Conservation (phyloP, 2,888 invertebrate genomes). For the Lacanobia wlatinum region DNA sequence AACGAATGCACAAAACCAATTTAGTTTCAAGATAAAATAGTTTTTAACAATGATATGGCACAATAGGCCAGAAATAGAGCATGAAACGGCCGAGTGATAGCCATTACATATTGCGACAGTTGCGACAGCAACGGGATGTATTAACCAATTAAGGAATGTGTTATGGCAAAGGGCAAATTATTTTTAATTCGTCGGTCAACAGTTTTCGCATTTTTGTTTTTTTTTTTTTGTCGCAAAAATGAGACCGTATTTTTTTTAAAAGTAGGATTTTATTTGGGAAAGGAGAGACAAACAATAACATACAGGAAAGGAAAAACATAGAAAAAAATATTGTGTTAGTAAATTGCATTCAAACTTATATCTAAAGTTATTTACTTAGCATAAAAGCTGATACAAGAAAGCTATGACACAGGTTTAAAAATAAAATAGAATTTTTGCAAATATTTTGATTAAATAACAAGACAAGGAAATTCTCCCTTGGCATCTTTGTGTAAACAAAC, state of each 20-base stretch:
- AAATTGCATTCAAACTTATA: conserved; percentile 55
- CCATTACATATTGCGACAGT: conserved; percentile 60
- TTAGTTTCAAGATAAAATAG: conserved; percentile 39
- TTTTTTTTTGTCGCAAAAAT: background rate
- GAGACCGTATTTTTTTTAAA: background rate
- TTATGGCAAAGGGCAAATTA: conserved; percentile 75
- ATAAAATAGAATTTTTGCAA: background rate
- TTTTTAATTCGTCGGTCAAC: conserved; percentile 72
- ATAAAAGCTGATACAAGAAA: conserved; percentile 29
- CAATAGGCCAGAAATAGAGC: conserved; percentile 76
- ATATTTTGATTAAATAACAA: background rate
- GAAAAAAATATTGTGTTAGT: conserved; percentile 79
- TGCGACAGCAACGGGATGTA: conserved; percentile 75
- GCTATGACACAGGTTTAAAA: conserved; percentile 21
- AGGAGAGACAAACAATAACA: conserved; percentile 75
- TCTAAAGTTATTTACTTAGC: conserved; percentile 57
- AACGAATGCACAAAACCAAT: conserved; percentile 18
- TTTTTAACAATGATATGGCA: conserved; percentile 52
- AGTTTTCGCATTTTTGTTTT: conserved; percentile 14
- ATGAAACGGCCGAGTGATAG: conserved; percentile 78
- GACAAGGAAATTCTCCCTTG: background rate
- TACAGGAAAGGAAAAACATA: conserved; percentile 69
- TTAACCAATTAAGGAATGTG: conserved; percentile 81
- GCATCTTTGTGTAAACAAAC: conserved; percentile 24
- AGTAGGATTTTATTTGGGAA: conserved; percentile 4